A percentile compares a stretch with the other conserved stretches of the same genome.
These are phyloP conservation scores for Corydoras maculifer DNA, from an alignment of 2,113 vertebrate genomes.

Conservation along the genomic window DNA sequence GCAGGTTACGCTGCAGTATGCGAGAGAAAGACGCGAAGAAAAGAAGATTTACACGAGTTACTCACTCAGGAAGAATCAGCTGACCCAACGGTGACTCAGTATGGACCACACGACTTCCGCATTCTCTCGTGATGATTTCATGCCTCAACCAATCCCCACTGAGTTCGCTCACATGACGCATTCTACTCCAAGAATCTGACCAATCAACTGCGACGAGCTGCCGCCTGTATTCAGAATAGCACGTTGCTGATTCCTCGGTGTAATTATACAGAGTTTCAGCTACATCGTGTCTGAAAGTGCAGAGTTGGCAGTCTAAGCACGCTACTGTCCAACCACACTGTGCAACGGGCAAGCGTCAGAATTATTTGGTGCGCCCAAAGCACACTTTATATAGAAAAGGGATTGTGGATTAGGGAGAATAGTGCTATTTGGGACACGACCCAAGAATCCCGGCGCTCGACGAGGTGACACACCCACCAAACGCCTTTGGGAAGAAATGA, in stretches of 20 bases:
- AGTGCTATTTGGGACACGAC: not conserved
- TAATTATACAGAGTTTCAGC: not conserved
- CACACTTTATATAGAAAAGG: not conserved
- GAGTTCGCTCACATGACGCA: not conserved
- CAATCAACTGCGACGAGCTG: slow-evolving; percentile 45
- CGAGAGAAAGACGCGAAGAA: not conserved
- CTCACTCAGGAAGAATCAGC: slow-evolving; percentile 76
- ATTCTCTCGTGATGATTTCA: slow-evolving; percentile 60
- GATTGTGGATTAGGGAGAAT: not conserved
- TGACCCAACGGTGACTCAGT: slow-evolving; percentile 78
- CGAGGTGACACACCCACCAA: slow-evolving; percentile 62
- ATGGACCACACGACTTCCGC: slow-evolving; percentile 67
- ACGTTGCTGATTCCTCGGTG: not conserved
- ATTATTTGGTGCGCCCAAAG: not conserved
- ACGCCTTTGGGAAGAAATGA: not conserved
- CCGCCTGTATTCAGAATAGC: not conserved
- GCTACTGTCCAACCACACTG: not conserved
- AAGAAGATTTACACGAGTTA: slow-evolving; percentile 62
- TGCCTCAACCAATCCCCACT: slow-evolving; percentile 50
- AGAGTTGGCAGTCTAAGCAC: too few relatives aligned
- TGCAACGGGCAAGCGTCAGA: not conserved
- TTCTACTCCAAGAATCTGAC: not conserved
- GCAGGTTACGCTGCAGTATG: not conserved
- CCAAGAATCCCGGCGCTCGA: slow-evolving; percentile 6
- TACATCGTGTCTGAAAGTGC: not conserved